Base-by-base conservation (phyloP, 2,113 vertebrate species). In the Plectropomus leopardus region DNA sequence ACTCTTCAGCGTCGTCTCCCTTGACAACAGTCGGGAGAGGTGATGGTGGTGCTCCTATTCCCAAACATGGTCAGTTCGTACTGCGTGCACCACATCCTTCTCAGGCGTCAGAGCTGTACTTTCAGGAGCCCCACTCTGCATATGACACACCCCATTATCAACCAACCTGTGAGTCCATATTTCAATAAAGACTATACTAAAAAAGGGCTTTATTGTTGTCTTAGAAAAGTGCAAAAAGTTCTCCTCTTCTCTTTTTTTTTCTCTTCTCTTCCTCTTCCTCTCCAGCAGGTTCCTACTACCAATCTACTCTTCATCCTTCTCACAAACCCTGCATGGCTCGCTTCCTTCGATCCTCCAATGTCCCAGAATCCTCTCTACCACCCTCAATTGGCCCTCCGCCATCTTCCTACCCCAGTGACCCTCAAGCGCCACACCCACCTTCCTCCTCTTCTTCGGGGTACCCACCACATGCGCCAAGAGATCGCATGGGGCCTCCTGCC, bases 281-380 rank as follows among this genome's bases (percentile, higher is more conserved):
- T 93, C 92, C 94, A 94, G 67, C 93, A 97, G 97, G 90, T 88
- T 92, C 96, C 77, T 98, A 96, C 92, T 98, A 97, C 83, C 93
- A 95, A 75, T 94, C 97, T 61, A 87, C 96, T 57, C 94, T 97
- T 81, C 96, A 96, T 87, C 95, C 96, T 83, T 95, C 96, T 88
- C 96, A 97, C 91, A 97, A 96, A 78, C 94, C 95, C 24, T 98
- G 97, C 88, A 95, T 96, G 94, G 94, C 96, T 89, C 97, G 96
- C 64, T 98, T 97, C 91, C 95, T 97, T 83, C 96, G 97, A 85
- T 97, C 98, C 86, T 95, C 86, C 90, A 96, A 97, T 2, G 95
- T 97, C 89, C 93, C 96, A 65, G 97, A 98, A 53, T 96, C 96
- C 80, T 95, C 96, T 53, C 95, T 98, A 84, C 96, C 97, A 11